These are phyloP conservation scores for Eupithecia exiguata DNA, from an alignment of 2,888 invertebrate species.

Conservation along the genomic window DNA sequence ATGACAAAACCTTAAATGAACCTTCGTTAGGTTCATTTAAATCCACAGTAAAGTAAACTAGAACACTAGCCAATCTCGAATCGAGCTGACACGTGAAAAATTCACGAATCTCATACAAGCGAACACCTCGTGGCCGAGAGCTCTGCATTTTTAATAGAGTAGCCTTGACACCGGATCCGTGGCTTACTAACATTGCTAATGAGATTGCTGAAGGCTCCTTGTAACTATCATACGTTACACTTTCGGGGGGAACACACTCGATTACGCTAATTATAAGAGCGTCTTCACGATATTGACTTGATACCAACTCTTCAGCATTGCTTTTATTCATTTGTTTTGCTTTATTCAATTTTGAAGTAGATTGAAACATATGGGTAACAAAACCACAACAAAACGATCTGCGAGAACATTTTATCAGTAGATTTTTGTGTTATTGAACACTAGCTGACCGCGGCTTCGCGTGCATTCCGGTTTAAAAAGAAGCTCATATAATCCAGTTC, in stretches of 20 bases:
- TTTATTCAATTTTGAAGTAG: not conserved
- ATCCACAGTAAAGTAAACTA: not conserved
- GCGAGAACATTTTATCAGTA: not conserved
- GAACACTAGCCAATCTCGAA: slow-evolving; percentile 26
- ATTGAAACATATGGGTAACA: not conserved
- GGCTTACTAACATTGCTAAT: slow-evolving; percentile 53
- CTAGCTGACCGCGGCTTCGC: not conserved
- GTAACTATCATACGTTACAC: slow-evolving; percentile 39
- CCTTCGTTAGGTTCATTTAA: not conserved
- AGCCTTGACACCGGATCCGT: slow-evolving; percentile 57
- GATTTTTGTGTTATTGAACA: not conserved
- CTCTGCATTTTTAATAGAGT: slow-evolving; percentile 58
- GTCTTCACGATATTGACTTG: not conserved
- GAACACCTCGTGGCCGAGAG: slow-evolving; percentile 52
- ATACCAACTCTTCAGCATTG: not conserved
- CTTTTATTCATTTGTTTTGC: not conserved
- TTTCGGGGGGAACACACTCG: slow-evolving; percentile 44
- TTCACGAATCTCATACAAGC: slow-evolving; percentile 51
- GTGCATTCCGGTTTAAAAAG: not conserved
- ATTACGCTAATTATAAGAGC: slow-evolving; percentile 41
- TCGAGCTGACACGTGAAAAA: slow-evolving; percentile 49
- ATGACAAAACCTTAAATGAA: not conserved
- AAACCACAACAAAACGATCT: not conserved
- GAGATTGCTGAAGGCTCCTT: slow-evolving; percentile 45
- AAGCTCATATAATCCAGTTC: not conserved